A percentile compares a stretch with the other conserved stretches of the same genome.
Evolutionary conservation across 2,797 vertebrate genomes (phyloP).

Genomic region (Cynopterus sphinx): DNA sequence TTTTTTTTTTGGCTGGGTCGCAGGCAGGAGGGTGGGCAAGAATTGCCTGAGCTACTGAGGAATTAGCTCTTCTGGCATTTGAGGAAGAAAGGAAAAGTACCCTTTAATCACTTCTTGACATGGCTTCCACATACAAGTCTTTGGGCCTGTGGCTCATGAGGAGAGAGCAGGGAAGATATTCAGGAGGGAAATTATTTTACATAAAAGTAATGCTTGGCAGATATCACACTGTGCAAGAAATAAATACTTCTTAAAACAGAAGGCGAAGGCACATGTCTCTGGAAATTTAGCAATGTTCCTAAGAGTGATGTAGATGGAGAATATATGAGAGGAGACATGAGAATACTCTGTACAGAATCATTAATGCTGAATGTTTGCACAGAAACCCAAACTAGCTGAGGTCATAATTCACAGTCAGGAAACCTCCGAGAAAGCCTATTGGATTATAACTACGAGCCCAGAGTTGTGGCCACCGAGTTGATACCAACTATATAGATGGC

Average conservation of each 20-base stretch:
- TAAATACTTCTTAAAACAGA: conserved; percentile 70
- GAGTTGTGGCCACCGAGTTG: not conserved
- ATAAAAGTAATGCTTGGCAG: conserved; percentile 63
- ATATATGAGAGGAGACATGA: not conserved
- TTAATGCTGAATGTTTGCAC: not conserved
- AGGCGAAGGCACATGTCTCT: conserved; percentile 48
- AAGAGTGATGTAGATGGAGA: conserved; percentile 45
- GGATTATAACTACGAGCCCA: not conserved
- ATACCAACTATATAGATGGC: not conserved
- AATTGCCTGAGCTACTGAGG: not conserved
- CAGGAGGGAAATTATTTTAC: conserved; percentile 61
- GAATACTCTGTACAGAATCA: not conserved
- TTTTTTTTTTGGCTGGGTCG: not conserved
- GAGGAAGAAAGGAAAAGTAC: conserved; percentile 2
- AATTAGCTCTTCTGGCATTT: not conserved
- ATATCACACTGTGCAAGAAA: conserved; percentile 55
- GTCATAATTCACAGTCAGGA: not conserved
- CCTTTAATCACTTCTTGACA: conserved; percentile 6
- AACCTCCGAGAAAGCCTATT: not conserved
- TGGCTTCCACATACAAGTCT: conserved; percentile 40
- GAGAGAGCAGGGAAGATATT: conserved; percentile 37
- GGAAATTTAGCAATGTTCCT: conserved; percentile 54
- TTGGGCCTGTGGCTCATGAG: conserved; percentile 22
- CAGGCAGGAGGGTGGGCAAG: not conserved
- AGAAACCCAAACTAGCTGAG: not conserved